Evolutionary conservation across 2,888 invertebrate genomes (phyloP), one percentile per base, ranked within the genome.

Genomic region (Nowickia ferox): DNA sequence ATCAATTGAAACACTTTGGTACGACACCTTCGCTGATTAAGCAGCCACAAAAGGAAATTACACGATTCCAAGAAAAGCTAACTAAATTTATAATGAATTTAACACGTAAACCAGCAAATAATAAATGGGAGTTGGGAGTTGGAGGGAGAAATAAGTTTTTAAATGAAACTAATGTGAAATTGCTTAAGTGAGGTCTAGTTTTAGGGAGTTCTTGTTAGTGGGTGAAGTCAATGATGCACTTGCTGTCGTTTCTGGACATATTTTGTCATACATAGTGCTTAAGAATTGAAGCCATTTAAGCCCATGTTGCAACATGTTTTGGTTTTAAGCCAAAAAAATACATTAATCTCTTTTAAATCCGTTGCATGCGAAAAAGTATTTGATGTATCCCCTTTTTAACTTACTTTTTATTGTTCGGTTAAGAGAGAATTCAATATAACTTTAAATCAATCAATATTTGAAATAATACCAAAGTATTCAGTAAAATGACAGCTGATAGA

Each of bases 1-100:
- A 82, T 71, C 75, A 63, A 79, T 51, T 42, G 57, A 66, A 86
- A 76, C 79, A 76, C 66, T 86, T 86, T 83, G 19, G 11, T 68
- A 40, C 75, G 78, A 86, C 79, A 86, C 79, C 79, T 76, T 59
- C 13, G 15, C 42, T 77, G 55, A 71, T 76, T 82, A 42, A 71
- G 40, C 22, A 40, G 57, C 17, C 48, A 57, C n/a, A 40, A 77
- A 69, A 72, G 66, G 38, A 77, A 72, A 83, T 72, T 71, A 48
- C 38, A 66, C 30, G 72, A 77, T 83, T 83, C 65, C 10, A 51
- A 15, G 19, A 59, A 77, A 83, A 66, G 30, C 51, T 17, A 74
- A 80, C 19, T 13, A 57, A 65, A 71, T 8, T 22, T 51, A 9
- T 65, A 76, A 83, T 66, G 72, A 83, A 65, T 72, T 57, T 77